Evolutionary conservation across 2,113 vertebrate species (phyloP), one percentile per base, ranked within the genome.

Genomic region (Gadus macrocephalus): DNA sequence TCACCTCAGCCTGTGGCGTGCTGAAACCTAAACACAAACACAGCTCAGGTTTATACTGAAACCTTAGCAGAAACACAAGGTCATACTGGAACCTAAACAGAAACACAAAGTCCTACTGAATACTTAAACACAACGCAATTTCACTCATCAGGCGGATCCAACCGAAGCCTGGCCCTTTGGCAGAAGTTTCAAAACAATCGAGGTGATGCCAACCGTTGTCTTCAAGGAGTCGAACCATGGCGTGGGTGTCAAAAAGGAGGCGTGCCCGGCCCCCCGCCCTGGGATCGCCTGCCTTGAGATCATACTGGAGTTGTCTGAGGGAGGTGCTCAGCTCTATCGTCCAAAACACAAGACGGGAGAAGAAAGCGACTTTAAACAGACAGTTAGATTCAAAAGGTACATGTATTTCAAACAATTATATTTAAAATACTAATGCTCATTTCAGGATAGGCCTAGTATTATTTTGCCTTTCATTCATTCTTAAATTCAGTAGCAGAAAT

Each of bases 221-320:
- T 83, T 99, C 95, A n/a, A 99, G 86, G 61, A 96, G 87, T 59
- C 89, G 92, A 6, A 98, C 95, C 62, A 98, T 85, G 0, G 94
- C 94, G 6, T 98, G 96, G 3, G 97, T 99, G 66, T 98, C 97
- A 76, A 98, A 98, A 67, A 92, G 93, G 69, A 95, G 85, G 69
- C 81, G 95, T 35, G 31, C 31, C 70, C 85, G 86, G 15, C 70
- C 91, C 55, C 90, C 93, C 2, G 84, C 58, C 9, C 90, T 88
- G 0, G 91, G 78, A 9, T 91, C 59, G 4, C 78, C 85, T 19
- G 82, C 79, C 31, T 86, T 89, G 22, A 75, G 5, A 11, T 92
- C 89, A 63, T 93, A 89, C 77, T 93, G 93, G 61, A 86, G 38
- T 27, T 68, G 55, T 64, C 61, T 76, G 4, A 74, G 58, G 8